Evolutionary conservation across 2,888 invertebrate genomes (phyloP).

Genomic region (Ormyrus pomaceus): DNA sequence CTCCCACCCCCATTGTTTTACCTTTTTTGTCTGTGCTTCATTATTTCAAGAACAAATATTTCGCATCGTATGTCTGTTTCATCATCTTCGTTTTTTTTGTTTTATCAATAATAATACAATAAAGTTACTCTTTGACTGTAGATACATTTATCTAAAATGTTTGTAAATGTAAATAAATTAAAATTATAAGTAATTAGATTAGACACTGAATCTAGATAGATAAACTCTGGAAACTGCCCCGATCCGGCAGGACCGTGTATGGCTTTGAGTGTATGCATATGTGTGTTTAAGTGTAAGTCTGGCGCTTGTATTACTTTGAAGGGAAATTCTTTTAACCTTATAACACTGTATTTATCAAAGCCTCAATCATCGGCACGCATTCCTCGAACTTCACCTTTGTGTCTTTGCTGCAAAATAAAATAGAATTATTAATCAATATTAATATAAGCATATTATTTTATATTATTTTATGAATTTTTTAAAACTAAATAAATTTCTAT

Average conservation of each 20-base stretch:
- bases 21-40: constrained; percentile 50
- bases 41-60: constrained; percentile 44
- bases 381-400: constrained; percentile 92
- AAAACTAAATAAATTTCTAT: too few relatives aligned
- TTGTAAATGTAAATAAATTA: constrained; percentile 74
- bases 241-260: constrained; percentile 68
- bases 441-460: too few relatives aligned
- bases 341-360: constrained; percentile 68
- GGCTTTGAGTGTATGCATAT: constrained; percentile 65
- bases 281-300: constrained; percentile 54
- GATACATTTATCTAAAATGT: constrained; percentile 74
- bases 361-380: constrained; percentile 86
- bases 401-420: constrained; percentile 80
- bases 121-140: constrained; percentile 67
- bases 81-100: constrained; percentile 53
- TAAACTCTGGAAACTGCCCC: constrained; percentile 71
- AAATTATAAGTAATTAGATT: constrained; percentile 70
- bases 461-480: too few relatives aligned
- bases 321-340: constrained; percentile 72
- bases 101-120: constrained; percentile 59
- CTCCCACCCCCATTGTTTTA: constrained; percentile 36
- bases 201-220: constrained; percentile 74
- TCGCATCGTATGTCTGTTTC: constrained; percentile 56
- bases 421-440: background rate
- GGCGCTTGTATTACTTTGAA: constrained; percentile 61